Percentiles rank a stretch among this genome's conserved stretches.
Conservation (phyloP, 2,113 vertebrate species). For the Orthonyx spaldingii region DNA sequence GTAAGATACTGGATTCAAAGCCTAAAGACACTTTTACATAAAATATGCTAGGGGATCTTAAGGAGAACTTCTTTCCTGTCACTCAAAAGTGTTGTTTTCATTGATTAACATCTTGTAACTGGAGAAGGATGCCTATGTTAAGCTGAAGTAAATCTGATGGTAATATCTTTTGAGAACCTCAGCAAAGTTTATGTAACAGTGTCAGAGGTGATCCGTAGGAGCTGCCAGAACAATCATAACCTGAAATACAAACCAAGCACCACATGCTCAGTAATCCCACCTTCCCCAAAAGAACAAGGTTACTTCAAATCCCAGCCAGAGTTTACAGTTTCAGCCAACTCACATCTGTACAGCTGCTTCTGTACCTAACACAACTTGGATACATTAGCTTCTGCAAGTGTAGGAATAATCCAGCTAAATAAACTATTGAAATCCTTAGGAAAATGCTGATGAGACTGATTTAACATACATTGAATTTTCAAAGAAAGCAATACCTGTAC, state of each 20-base stretch:
- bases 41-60: neutral
- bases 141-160: neutral
- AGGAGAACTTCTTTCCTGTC: neutral
- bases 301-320: neutral
- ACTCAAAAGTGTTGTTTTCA: neutral
- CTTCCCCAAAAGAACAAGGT: neutral
- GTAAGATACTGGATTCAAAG: neutral
- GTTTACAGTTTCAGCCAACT: neutral
- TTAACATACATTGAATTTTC: neutral
- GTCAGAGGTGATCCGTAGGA: neutral
- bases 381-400: neutral
- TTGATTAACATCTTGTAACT: neutral
- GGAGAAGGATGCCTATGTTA: neutral
- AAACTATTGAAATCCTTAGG: neutral
- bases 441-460: neutral
- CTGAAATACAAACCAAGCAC: neutral
- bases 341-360: neutral
- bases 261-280: neutral
- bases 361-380: neutral
- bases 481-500: rapidly evolving
- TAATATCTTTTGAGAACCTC: neutral
- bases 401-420: neutral
- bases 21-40: neutral
- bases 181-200: neutral
- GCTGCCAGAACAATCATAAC: neutral